Evolutionary conservation across 2,888 invertebrate species (phyloP).

Genomic region (Drosophila infuscata): DNA sequence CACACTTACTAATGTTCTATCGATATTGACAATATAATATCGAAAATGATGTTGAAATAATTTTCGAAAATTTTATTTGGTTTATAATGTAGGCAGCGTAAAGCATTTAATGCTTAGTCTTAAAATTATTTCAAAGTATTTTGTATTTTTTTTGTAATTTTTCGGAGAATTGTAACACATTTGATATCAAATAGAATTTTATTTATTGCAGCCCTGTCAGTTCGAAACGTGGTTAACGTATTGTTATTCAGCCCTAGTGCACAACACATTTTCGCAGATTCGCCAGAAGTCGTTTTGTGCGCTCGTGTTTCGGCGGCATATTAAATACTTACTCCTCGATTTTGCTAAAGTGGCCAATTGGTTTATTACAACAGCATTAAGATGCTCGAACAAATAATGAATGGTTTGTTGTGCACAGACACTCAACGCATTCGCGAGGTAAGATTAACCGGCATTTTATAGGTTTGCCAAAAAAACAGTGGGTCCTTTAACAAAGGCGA

Average conservation of each 20-base stretch:
- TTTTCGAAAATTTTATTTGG: not conserved
- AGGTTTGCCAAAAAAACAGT: not conserved
- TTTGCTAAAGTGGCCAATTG: slow-evolving; percentile 6
- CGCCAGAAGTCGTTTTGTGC: slow-evolving; percentile 13
- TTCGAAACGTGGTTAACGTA: slow-evolving; percentile 37
- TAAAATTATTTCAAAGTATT: not conserved
- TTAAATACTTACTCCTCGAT: slow-evolving; percentile 16
- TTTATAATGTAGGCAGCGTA: not conserved
- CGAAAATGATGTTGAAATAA: not conserved
- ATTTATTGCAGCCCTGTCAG: slow-evolving; percentile 40
- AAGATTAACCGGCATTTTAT: slow-evolving; percentile 57
- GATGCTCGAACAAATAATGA: slow-evolving; percentile 88
- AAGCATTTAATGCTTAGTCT: too few relatives aligned
- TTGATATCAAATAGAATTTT: rapidly evolving
- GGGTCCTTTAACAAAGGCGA: slow-evolving; percentile 18
- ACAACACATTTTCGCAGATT: slow-evolving; percentile 35
- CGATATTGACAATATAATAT: slow-evolving; percentile 6
- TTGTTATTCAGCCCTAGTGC: slow-evolving; percentile 29
- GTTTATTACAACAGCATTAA: slow-evolving; percentile 11
- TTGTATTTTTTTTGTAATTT: too few relatives aligned
- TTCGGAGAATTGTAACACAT: not conserved
- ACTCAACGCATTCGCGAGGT: slow-evolving; percentile 88
- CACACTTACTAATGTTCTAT: slow-evolving; percentile 25
- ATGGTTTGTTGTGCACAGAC: slow-evolving; percentile 87
- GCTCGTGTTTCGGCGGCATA: slow-evolving; percentile 43